Conservation (phyloP, 2,797 vertebrate species). For the Garrulus glandarius region DNA sequence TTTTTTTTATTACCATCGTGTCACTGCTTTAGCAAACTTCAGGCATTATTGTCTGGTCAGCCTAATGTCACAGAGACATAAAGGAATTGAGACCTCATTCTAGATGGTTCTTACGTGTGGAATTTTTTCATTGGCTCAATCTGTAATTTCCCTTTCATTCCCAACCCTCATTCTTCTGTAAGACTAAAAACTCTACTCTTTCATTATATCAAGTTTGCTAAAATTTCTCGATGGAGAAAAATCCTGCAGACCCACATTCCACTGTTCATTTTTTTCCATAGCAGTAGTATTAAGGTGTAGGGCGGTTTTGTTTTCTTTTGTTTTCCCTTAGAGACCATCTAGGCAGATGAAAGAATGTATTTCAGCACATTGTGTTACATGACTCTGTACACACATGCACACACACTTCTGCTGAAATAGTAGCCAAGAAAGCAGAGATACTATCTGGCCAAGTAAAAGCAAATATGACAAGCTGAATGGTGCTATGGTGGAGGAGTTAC, state of each 20-base stretch:
- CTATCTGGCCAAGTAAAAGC: neutral
- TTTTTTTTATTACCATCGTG: neutral
- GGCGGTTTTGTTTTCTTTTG: neutral
- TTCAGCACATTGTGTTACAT: neutral
- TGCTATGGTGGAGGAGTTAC: neutral
- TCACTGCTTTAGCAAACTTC: neutral
- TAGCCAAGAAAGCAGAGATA: neutral
- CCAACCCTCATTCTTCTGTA: neutral
- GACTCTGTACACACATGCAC: neutral
- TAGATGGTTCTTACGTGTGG: neutral
- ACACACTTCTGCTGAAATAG: neutral
- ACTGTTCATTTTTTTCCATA: neutral
- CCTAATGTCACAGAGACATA: neutral
- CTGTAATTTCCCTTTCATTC: neutral
- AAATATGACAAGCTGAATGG: neutral
- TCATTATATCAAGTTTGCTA: neutral
- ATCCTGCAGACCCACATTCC: neutral
- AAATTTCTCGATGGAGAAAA: neutral
- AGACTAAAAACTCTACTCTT: neutral
- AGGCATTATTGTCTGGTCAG: neutral
- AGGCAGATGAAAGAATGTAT: conserved; percentile 14
- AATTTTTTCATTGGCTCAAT: neutral
- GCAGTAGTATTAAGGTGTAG: neutral
- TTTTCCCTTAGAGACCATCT: neutral
- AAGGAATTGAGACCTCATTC: neutral